Percentiles rank a stretch among this genome's conserved stretches.
phyloP scores from a whole-genome alignment of 1,140 invertebrate species.

The Drosophila kikkawai region DNA sequence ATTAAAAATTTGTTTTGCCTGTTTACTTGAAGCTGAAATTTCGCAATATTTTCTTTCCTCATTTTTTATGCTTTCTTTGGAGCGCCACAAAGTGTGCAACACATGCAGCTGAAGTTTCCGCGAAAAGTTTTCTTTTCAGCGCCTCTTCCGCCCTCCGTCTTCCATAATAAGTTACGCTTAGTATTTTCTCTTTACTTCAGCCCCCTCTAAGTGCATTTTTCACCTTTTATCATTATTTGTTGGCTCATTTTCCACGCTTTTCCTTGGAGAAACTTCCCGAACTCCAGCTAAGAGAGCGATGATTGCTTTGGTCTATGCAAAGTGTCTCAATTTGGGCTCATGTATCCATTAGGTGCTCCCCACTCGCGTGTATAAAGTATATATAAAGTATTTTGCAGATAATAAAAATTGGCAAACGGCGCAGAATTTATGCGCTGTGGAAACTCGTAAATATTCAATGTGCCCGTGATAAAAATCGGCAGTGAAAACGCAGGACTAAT shows the following conservation, averaged over 20 bases:
- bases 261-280: slow-evolving; percentile 5
- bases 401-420: slow-evolving; percentile 67
- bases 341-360: slow-evolving; percentile 49
- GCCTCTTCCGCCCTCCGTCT: neutral
- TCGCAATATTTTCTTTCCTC: slow-evolving; percentile 30
- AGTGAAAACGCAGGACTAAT: slow-evolving; percentile 51
- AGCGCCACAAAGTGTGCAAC: slow-evolving; percentile 57
- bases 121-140: slow-evolving; percentile 48
- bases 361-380: slow-evolving; percentile 10
- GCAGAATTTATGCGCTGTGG: slow-evolving; percentile 57
- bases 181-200: slow-evolving; percentile 5
- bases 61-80: slow-evolving; percentile 37
- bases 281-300: slow-evolving; percentile 3
- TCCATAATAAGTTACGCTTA: slow-evolving; percentile 57
- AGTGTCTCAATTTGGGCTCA: slow-evolving; percentile 59
- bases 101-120: slow-evolving; percentile 69
- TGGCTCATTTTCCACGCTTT: slow-evolving; percentile 25
- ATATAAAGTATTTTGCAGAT: slow-evolving; percentile 70
- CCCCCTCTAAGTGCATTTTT: slow-evolving; percentile 40
- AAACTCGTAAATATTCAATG: slow-evolving; percentile 72
- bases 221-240: slow-evolving; percentile 61
- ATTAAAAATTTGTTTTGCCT: slow-evolving; percentile 71
- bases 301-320: slow-evolving; percentile 47
- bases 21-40: slow-evolving; percentile 51
- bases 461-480: slow-evolving; percentile 61